A percentile compares a stretch with the other conserved stretches of the same genome.
Conservation (phyloP, 2,888 invertebrate species). For the Ophion slaviceki region DNA sequence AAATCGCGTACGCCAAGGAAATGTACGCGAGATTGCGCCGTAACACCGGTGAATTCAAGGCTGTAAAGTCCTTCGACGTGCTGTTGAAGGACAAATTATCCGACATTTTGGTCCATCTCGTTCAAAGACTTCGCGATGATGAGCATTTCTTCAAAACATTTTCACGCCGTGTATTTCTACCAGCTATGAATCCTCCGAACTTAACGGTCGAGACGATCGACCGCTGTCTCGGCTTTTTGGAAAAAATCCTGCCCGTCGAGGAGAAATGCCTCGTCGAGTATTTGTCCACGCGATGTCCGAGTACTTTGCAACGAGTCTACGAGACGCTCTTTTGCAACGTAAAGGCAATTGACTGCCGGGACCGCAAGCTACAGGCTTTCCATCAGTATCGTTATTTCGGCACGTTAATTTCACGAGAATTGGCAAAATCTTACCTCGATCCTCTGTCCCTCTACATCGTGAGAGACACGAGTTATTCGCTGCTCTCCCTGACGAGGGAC, state of each 20-base stretch:
- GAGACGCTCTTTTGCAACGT: slow-evolving; percentile 84
- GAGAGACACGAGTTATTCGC: slow-evolving; percentile 85
- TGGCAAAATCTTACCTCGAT: slow-evolving; percentile 79
- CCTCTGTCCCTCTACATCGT: slow-evolving; percentile 85
- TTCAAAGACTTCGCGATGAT: slow-evolving; percentile 80
- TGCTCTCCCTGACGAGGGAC: slow-evolving; percentile 84
- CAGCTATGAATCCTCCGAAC: slow-evolving; percentile 81
- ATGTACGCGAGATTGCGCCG: slow-evolving; percentile 73
- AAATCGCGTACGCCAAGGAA: slow-evolving; percentile 67
- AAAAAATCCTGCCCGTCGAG: slow-evolving; percentile 82
- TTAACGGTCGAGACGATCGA: slow-evolving; percentile 83
- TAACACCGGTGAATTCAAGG: slow-evolving; percentile 73
- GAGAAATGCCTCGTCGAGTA: slow-evolving; percentile 80
- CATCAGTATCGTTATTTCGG: slow-evolving; percentile 86
- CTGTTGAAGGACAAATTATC: slow-evolving; percentile 79
- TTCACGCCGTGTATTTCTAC: slow-evolving; percentile 79
- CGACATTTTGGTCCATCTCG: slow-evolving; percentile 76
- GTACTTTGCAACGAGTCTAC: slow-evolving; percentile 85
- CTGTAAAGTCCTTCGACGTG: slow-evolving; percentile 72
- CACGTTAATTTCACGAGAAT: slow-evolving; percentile 82
- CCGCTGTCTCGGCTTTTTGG: slow-evolving; percentile 84
- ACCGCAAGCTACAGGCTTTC: slow-evolving; percentile 85
- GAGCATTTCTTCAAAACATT: slow-evolving; percentile 83
- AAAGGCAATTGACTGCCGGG: slow-evolving; percentile 83
- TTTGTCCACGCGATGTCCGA: slow-evolving; percentile 81